Evolutionary conservation across 2,888 invertebrate species (phyloP).

Genomic region (Drosophila setosimentum): DNA sequence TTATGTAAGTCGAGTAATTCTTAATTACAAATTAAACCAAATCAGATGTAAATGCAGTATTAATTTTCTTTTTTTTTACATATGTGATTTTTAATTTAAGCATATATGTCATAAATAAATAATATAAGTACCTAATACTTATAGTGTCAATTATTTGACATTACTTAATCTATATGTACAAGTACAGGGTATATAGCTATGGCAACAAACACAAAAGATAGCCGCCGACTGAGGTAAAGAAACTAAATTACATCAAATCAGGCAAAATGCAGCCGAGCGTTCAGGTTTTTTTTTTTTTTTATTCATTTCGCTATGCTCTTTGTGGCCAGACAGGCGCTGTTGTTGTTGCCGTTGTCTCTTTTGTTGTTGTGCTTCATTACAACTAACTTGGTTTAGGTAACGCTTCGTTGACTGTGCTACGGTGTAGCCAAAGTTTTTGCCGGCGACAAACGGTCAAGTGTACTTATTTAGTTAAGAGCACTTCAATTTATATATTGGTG

Average conservation of each 20-base stretch:
- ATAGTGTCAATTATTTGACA: not conserved
- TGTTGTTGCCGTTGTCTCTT: slow-evolving; percentile 24
- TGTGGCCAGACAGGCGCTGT: slow-evolving; percentile 68
- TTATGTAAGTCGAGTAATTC: not conserved
- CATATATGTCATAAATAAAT: not conserved
- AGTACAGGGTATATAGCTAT: slow-evolving; percentile 26
- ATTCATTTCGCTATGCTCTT: slow-evolving; percentile 62
- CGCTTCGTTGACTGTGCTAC: slow-evolving; percentile 62
- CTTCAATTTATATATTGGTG: slow-evolving; percentile 10
- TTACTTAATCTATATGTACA: too few relatives aligned
- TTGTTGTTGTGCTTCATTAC: slow-evolving; percentile 51
- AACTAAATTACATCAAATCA: slow-evolving; percentile 75
- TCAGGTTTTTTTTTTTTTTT: slow-evolving; percentile 45
- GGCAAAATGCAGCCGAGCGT: slow-evolving; percentile 74
- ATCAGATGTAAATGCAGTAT: not conserved
- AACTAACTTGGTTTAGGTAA: slow-evolving; percentile 62
- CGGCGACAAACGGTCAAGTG: slow-evolving; percentile 31
- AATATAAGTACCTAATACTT: not conserved
- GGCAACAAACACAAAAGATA: slow-evolving; percentile 35
- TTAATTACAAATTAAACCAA: not conserved
- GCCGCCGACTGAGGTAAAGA: slow-evolving; percentile 45
- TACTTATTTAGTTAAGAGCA: slow-evolving; percentile 17
- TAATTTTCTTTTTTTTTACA: not conserved
- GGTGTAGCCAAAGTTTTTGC: slow-evolving; percentile 37
- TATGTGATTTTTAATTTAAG: too few relatives aligned